A percentile compares a stretch with the other conserved stretches of the same genome.
These are phyloP conservation scores for Pristionchus arcanus DNA, from an alignment of 2,888 invertebrate genomes.

Conservation along the genomic window DNA sequence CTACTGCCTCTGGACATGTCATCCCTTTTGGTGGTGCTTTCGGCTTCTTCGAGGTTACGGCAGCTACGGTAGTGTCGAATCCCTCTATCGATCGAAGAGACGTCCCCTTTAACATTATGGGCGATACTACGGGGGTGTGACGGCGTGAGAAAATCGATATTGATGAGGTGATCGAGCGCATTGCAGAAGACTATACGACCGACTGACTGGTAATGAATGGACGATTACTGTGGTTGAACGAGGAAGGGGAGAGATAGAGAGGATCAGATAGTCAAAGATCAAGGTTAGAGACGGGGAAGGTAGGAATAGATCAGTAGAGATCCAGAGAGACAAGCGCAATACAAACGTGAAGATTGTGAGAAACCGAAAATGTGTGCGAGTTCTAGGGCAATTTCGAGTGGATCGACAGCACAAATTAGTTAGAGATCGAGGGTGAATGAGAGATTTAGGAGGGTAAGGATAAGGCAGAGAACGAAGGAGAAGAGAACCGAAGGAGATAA, in stretches of 20 bases:
- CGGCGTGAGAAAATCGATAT: constrained; percentile 14
- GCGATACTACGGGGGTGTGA: not conserved
- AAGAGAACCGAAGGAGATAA: not conserved
- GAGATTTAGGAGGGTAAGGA: not conserved
- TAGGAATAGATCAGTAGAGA: constrained; percentile 20
- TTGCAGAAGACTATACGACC: constrained; percentile 51
- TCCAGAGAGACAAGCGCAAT: not conserved
- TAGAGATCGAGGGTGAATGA: constrained; percentile 12
- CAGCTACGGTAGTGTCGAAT: not conserved
- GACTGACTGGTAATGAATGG: not conserved
- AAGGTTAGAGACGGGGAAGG: constrained; percentile 35
- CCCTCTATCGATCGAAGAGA: not conserved
- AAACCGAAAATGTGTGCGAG: constrained; percentile 30
- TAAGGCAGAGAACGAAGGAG: not conserved
- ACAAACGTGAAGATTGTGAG: constrained; percentile 46
- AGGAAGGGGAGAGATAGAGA: constrained; percentile 53
- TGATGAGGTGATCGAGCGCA: not conserved
- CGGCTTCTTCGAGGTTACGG: not conserved
- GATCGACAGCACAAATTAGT: constrained; percentile 43
- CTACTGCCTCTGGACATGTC: not conserved
- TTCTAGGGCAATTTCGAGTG: not conserved
- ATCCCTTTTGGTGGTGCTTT: not conserved
- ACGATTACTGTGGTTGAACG: constrained; percentile 56
- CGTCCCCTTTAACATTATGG: not conserved
- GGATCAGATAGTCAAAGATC: constrained; percentile 59